Conservation (phyloP, 2,113 vertebrate genomes). For the Triplophysa rosa region DNA sequence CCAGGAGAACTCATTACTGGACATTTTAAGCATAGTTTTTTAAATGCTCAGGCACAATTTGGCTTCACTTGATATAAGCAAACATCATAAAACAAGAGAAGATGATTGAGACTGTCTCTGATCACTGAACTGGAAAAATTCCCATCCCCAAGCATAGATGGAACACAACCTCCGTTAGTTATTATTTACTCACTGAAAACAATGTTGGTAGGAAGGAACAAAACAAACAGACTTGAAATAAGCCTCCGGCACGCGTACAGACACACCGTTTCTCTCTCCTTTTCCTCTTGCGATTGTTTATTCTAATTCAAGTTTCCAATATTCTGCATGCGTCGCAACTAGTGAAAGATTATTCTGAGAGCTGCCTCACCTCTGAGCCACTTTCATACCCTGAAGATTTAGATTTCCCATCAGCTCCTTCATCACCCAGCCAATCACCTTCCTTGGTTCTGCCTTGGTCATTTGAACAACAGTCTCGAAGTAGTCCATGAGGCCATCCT, state of each 20-base stretch:
- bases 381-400: slow-evolving; percentile 78
- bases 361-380: slow-evolving; percentile 86
- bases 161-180: slow-evolving; percentile 12
- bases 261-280: neutral
- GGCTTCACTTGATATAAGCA: slow-evolving; percentile 21
- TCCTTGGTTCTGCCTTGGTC: slow-evolving; percentile 84
- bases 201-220: slow-evolving; percentile 6
- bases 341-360: neutral
- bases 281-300: slow-evolving; percentile 1
- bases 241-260: neutral
- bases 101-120: slow-evolving; percentile 11
- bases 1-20: slow-evolving; percentile 38
- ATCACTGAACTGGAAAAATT: slow-evolving; percentile 24
- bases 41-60: neutral
- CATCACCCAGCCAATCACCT: slow-evolving; percentile 91
- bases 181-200: slow-evolving; percentile 17
- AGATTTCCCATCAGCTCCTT: slow-evolving; percentile 83
- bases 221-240: slow-evolving; percentile 23
- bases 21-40: neutral
- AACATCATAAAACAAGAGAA: slow-evolving; percentile 16
- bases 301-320: slow-evolving; percentile 6
- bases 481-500: slow-evolving; percentile 89
- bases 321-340: neutral
- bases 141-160: neutral
- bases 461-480: slow-evolving; percentile 83